phyloP scores from a whole-genome alignment of 2,888 invertebrate genomes.

The Dryocosmus kuriphilus region DNA sequence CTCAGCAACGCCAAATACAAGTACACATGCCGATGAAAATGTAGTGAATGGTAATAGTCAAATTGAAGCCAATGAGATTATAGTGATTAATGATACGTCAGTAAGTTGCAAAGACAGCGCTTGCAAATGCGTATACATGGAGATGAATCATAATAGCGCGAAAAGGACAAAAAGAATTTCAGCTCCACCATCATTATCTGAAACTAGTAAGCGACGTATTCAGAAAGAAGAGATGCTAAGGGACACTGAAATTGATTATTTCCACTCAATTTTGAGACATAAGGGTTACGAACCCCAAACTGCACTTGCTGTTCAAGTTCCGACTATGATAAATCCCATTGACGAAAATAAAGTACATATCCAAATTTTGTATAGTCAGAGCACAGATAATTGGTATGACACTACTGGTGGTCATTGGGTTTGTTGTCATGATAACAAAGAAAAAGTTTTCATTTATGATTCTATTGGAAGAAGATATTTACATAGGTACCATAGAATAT shows the following conservation, averaged over 20 bases:
- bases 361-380: slow-evolving; percentile 43
- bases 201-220: not conserved
- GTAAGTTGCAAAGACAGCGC: too few relatives aligned
- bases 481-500: slow-evolving; percentile 19
- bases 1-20: too few relatives aligned
- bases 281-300: not conserved
- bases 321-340: not conserved
- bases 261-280: slow-evolving; percentile 13
- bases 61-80: too few relatives aligned
- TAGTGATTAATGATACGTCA: too few relatives aligned
- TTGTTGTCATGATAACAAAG: not conserved
- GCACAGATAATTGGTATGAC: too few relatives aligned
- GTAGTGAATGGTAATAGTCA: too few relatives aligned
- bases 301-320: not conserved
- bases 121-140: too few relatives aligned
- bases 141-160: too few relatives aligned
- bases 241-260: slow-evolving; percentile 8
- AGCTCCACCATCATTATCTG: too few relatives aligned
- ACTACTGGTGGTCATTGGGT: too few relatives aligned
- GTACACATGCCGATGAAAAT: too few relatives aligned
- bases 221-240: not conserved
- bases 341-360: slow-evolving; percentile 39
- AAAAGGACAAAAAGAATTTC: too few relatives aligned
- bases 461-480: slow-evolving; percentile 36
- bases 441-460: slow-evolving; percentile 44